Evolutionary conservation across 2,113 vertebrate species (phyloP).

Genomic region (Podocnemis expansa): DNA sequence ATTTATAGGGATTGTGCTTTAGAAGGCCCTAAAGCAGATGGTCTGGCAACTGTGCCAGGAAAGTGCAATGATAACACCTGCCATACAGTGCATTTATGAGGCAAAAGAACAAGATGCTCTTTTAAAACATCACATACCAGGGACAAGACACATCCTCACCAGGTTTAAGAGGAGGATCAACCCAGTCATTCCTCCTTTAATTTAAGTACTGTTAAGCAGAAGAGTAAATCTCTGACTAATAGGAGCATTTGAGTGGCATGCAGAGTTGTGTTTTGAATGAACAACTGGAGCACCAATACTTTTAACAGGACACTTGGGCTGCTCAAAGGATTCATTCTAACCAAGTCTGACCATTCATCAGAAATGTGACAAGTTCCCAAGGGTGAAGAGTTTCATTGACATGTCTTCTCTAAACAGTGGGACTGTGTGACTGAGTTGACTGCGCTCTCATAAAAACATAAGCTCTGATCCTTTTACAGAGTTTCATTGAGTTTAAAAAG

Average conservation of each 20-base stretch:
- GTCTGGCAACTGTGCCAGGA: not conserved
- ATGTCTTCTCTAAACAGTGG: too few relatives aligned
- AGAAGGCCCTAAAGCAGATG: not conserved
- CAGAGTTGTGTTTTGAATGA: not conserved
- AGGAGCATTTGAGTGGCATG: not conserved
- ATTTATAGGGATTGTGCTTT: not conserved
- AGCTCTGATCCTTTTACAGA: too few relatives aligned
- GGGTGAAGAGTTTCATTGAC: too few relatives aligned
- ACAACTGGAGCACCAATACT: not conserved
- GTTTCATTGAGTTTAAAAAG: too few relatives aligned
- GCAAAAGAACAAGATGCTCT: not conserved
- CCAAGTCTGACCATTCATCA: not conserved
- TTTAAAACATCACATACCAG: not conserved
- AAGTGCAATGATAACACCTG: not conserved
- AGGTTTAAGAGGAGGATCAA: not conserved
- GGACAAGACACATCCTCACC: not conserved
- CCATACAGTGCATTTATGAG: not conserved
- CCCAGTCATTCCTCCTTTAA: not conserved
- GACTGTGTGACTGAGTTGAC: too few relatives aligned
- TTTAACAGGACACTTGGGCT: too few relatives aligned
- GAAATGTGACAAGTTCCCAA: not conserved
- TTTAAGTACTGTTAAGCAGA: not conserved
- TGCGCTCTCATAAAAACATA: too few relatives aligned
- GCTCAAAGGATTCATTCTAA: not conserved
- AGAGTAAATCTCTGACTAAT: not conserved